Conservation (phyloP, 2,797 vertebrate species). For the Poeciliopsis gracilis region DNA sequence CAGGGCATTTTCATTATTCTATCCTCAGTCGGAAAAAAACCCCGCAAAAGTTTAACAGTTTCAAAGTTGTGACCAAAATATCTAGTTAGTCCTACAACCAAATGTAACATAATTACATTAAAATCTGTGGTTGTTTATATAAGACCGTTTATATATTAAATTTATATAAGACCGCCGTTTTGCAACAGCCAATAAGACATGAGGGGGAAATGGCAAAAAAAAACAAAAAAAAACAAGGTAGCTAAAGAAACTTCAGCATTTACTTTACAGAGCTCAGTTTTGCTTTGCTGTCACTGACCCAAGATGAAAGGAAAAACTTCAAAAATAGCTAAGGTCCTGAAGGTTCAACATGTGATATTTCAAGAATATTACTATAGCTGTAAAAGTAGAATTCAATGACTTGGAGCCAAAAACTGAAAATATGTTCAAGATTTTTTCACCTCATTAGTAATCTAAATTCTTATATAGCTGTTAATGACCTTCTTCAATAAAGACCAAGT, state of each 20-base stretch:
- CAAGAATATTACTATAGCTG: background rate
- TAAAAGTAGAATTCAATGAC: background rate
- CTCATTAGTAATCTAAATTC: background rate
- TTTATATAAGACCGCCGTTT: background rate
- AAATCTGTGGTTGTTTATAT: background rate
- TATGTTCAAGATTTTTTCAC: background rate
- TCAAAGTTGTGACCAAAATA: background rate
- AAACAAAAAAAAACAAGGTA: background rate
- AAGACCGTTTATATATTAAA: too few relatives aligned
- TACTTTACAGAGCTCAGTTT: background rate
- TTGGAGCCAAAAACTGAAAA: background rate
- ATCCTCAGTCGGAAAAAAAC: conserved; percentile 24
- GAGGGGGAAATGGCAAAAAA: background rate
- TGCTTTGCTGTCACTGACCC: background rate
- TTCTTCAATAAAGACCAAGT: background rate
- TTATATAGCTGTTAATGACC: background rate
- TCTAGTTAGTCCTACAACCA: background rate
- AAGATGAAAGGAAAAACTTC: background rate
- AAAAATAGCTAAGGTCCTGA: background rate
- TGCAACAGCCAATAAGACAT: background rate
- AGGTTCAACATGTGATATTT: background rate
- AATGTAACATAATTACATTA: background rate
- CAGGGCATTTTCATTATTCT: conserved; percentile 29
- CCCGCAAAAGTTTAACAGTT: background rate
- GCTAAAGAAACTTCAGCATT: background rate